Percentiles rank a stretch among this genome's conserved stretches.
phyloP scores from a whole-genome alignment of 2,797 vertebrate genomes.

The Scomberomorus guttatus region DNA sequence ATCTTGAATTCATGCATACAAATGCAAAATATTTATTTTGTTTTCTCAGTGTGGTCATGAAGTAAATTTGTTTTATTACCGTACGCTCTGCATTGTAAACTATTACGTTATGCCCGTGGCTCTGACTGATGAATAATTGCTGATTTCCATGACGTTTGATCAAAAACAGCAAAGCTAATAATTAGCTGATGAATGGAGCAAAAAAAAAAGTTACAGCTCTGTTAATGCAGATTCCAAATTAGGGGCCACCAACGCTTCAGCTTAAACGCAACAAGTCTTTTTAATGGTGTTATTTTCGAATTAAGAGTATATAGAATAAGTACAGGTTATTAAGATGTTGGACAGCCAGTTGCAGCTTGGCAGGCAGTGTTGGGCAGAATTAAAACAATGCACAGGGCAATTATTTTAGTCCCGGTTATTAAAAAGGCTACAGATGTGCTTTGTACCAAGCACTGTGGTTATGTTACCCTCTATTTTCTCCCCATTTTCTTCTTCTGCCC shows the following conservation, averaged over 20 bases:
- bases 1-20: constrained; percentile 27
- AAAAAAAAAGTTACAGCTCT: constrained; percentile 53
- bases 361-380: constrained; percentile 31
- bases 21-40: constrained; percentile 1
- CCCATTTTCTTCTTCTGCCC: constrained; percentile 25
- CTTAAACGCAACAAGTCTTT: constrained; percentile 36
- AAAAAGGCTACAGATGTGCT: constrained; percentile 74
- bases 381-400: constrained; percentile 73
- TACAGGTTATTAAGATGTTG: constrained; percentile 67
- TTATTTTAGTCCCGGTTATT: constrained; percentile 60
- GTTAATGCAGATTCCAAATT: constrained; percentile 49
- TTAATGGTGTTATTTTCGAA: constrained; percentile 75
- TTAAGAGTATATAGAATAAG: constrained; percentile 70
- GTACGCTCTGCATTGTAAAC: constrained; percentile 18
- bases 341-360: constrained; percentile 60
- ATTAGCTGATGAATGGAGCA: constrained; percentile 44
- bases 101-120: constrained; percentile 14
- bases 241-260: constrained; percentile 69
- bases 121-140: constrained; percentile 42
- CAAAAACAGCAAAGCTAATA: constrained; percentile 51
- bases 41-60: constrained; percentile 40
- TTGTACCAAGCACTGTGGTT: constrained; percentile 60
- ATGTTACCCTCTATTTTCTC: constrained; percentile 52
- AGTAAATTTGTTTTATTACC: constrained; percentile 46
- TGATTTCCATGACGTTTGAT: constrained; percentile 60